Base-by-base conservation (phyloP, 30 jellyfish, hydroid and myxozoan species). In the Pseudorhiza aurosa region DNA sequence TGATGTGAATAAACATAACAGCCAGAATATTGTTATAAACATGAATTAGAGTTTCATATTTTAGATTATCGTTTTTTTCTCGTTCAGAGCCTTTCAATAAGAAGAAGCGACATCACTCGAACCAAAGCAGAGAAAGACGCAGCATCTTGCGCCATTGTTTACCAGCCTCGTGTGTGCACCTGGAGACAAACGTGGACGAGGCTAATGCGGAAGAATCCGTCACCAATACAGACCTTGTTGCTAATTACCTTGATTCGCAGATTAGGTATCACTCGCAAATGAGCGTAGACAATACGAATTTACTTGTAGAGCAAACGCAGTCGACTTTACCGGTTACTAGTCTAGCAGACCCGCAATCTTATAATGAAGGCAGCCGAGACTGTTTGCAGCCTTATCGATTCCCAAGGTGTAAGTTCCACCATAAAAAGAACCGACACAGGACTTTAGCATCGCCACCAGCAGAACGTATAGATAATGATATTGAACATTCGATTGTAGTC, bases 381-480 rank as follows among this genome's bases (percentile, higher is more conserved):
- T 74, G 81, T 49, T 33, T 75, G 50, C 85, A 65, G n/a, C 96
- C 85, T 22, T 76, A 85, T 75, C 60, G 96, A 15, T 75, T 85
- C 35, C 96, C 84, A 35, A 74, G 83, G 75, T 85, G 96, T 49
- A 75, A 75, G 65, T 65, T 74, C 70, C 96, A 85, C 62, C 96
- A 75, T 44, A 85, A 85, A 78, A 85, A 65, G 77, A 51, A 59
- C 59, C 76, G 79, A 75, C 86, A 51, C 19, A 58, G 87, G 29
- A 63, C 96, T 2, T 26, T 30, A 25, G 29, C 10, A 15, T 37
- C 58, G 44, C 80, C 81, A 31, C 90, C 90, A 2, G 31, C 57
- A n/a, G 86, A 53, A 19, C 83, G 47, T n/a, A 10, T 44, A 31
- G 77, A 31, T 30, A 44, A 32, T 17, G 87, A 75, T 53, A 62